Base-by-base conservation (phyloP, 1,140 invertebrate species). In the Atta cephalotes region DNA sequence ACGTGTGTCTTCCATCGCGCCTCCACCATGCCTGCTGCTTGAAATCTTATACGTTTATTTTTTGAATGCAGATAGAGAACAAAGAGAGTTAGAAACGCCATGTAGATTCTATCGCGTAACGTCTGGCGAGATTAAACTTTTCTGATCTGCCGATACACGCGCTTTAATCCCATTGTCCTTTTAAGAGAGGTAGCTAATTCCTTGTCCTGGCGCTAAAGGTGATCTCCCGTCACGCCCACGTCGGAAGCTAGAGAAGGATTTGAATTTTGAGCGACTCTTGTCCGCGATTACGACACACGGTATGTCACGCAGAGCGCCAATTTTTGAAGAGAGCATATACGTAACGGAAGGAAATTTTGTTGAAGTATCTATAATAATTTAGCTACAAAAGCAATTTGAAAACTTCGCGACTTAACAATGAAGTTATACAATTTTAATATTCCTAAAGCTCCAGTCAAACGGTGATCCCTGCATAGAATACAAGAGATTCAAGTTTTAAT, bases 141-240 rank as follows among this genome's bases (percentile, higher is more conserved):
- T 51, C 66, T n/a, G 51, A 74, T 74, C 53, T 14, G 60, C 14
- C 68, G 56, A 89, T 60, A 63, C 66, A 21, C 25, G 58, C 77
- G 14, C 28, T 78, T 85, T 86, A 86, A 90, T 90, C 86, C 88
- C 56, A 90, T 90, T 90, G 81, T 90, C 45, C 82, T 79, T 45
- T 78, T 56, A 9, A 60, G 21, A 65, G 45, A 68, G 12, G 18
- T 14, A 45, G 51, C 31, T 82, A 78, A 90, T 85, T 80, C 80
- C 58, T 60, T 39, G 56, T 28, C 56, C 49, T 58, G 62, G 49
- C 31, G 77, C 56, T 53, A 66, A 68, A 72, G 35, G 51, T 65
- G 62, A 62, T 66, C 68, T 63, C 53, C n/a, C 39, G 28, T 71
- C 56, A 35, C 86, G 86, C 89, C 88, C 77, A 90, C 88, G 68